Evolutionary conservation across 1,140 invertebrate species (phyloP).

Genomic region (Brachionus asplanchnoidis): DNA sequence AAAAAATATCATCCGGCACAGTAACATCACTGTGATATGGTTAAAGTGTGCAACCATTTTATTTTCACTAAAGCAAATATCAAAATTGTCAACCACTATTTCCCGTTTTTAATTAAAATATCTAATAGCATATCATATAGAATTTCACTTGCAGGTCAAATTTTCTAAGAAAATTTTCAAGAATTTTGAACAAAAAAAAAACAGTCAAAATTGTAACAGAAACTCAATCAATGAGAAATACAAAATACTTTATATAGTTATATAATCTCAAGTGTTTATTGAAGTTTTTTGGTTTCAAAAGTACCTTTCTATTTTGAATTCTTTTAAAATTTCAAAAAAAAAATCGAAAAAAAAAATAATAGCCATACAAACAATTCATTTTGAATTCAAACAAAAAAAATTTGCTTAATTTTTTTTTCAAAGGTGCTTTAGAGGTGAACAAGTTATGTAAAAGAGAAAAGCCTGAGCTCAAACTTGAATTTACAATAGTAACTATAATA

Average conservation of each 20-base stretch:
- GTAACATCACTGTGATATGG: neutral
- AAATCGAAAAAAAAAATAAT: neutral
- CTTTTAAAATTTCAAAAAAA: neutral
- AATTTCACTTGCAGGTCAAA: neutral
- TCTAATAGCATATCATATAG: neutral
- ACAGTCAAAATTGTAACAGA: neutral
- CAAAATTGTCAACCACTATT: neutral
- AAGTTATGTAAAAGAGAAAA: neutral
- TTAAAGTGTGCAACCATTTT: no score
- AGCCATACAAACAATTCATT: neutral
- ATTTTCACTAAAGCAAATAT: no score
- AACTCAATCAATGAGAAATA: neutral
- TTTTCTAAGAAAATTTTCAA: neutral
- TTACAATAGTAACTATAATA: neutral
- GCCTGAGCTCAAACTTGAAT: neutral
- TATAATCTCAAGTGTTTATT: neutral
- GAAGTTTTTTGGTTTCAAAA: neutral
- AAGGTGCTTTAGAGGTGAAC: neutral
- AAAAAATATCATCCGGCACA: neutral
- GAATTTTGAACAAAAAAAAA: neutral
- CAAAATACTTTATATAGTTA: neutral
- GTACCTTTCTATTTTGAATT: neutral
- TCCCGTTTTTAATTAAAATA: neutral
- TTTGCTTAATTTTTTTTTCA: neutral
- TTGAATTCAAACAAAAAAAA: neutral